Evolutionary conservation across 2,888 invertebrate genomes (phyloP), one percentile per base, ranked within the genome.

Genomic region (Crepidodera aurea): DNA sequence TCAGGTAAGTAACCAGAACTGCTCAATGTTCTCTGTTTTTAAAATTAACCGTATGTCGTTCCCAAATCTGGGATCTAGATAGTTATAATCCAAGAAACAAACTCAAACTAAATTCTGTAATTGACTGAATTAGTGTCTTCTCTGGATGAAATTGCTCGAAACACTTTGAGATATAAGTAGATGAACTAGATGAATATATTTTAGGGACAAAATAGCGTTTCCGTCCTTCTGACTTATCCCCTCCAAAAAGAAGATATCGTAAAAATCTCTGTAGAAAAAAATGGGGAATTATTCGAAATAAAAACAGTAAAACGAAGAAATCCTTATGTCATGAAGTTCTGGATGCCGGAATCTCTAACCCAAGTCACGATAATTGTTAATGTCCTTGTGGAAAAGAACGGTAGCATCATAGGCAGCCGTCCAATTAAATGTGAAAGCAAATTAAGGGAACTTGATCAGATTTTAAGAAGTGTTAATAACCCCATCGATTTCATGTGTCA

Each of bases 401-500:
- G 92, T 1, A 88, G 87, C 74, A 86, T 91, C 3, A 83, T 94
- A 16, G 94, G 94, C 0, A 86, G 90, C 40, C 83, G 92, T n/a
- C 92, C 92, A 73, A 89, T 94, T 70, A 94, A 94, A 79, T 94
- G 94, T 80, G 94, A 94, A 81, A 93, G 93, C 74, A 85, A 91
- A 57, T 83, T 94, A 54, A 83, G 92, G 27, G 94, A 94, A 76
- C 82, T 94, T 56, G 93, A 93, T 77, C 92, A 93, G 73, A 83
- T 94, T 71, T 82, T 94, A 56, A 83, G 92, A 32, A 87, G 89
- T 3, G 88, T 89, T 58, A 91, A 92, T 71, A 91, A 91, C 75
- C 94, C 94, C 0, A 82, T 94, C 53, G 92, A 93, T 78, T 93
- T 94, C 74, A 92, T 94, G 90, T 93, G 94, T 73, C 93, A 93